phyloP scores from a whole-genome alignment of 2,888 invertebrate genomes.

The Rapana venosa region DNA sequence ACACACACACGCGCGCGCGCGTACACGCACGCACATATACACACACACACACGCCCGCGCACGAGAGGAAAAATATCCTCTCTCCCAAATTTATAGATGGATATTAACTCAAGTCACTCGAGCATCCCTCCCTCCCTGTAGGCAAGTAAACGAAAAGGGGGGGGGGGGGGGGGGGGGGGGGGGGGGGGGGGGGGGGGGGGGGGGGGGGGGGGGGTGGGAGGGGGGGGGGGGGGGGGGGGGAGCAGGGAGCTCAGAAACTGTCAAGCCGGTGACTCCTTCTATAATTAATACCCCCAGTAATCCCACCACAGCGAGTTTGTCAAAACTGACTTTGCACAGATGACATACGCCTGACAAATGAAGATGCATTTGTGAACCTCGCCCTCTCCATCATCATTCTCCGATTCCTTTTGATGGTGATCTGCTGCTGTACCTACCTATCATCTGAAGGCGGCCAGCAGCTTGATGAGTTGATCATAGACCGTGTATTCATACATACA shows the following conservation, averaged over 20 bases:
- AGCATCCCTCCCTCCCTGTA: too few species aligned
- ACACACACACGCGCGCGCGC: neutral
- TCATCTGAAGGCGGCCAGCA: neutral
- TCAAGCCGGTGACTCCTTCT: neutral
- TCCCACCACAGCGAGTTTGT: neutral
- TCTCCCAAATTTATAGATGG: too few species aligned
- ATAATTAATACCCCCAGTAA: neutral
- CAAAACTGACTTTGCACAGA: neutral
- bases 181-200: neutral
- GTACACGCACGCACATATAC: neutral
- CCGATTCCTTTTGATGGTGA: neutral
- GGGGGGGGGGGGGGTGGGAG: too few species aligned
- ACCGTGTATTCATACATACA: neutral
- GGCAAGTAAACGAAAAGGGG: too few species aligned
- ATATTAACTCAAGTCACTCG: too few species aligned
- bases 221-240: neutral
- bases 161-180: too few species aligned
- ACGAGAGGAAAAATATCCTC: neutral
- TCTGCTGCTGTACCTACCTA: neutral
- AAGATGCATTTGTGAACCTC: constrained; percentile 2
- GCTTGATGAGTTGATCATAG: neutral
- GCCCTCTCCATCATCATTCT: constrained; percentile 2
- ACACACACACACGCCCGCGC: neutral
- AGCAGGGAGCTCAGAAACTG: neutral
- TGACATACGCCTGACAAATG: neutral